Evolutionary conservation across 2,888 invertebrate genomes (phyloP).

Genomic region (Drosophila helvetica): DNA sequence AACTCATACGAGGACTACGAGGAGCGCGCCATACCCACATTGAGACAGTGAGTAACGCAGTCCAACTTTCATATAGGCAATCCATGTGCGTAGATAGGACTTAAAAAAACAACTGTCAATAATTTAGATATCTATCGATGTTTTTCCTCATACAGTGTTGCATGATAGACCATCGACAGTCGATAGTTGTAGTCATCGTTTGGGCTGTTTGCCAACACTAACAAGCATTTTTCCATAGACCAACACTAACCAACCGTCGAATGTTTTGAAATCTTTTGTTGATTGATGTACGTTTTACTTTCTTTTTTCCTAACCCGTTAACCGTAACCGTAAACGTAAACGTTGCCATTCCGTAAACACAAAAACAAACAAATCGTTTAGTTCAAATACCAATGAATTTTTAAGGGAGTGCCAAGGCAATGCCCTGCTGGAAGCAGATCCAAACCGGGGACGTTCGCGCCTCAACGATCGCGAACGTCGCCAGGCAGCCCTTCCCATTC

Average conservation of each 20-base stretch:
- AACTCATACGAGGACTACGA: slow-evolving; percentile 94
- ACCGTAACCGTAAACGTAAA: slow-evolving; percentile 59
- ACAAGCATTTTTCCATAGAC: slow-evolving; percentile 8
- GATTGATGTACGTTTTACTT: slow-evolving; percentile 44
- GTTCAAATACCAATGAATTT: slow-evolving; percentile 93
- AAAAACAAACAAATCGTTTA: slow-evolving; percentile 77
- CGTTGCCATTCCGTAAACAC: slow-evolving; percentile 67
- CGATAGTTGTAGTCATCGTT: slow-evolving; percentile 23
- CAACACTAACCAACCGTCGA: slow-evolving; percentile 46
- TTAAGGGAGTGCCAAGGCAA: slow-evolving; percentile 88
- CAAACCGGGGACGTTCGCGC: slow-evolving; percentile 85
- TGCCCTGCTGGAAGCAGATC: slow-evolving; percentile 84
- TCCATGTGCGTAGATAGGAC: slow-evolving; percentile 17
- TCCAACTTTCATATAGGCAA: slow-evolving; percentile 21
- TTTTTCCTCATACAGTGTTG: slow-evolving; percentile 19
- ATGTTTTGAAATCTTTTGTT: slow-evolving; percentile 41
- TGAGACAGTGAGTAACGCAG: slow-evolving; percentile 89
- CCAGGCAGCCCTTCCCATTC: slow-evolving; percentile 93
- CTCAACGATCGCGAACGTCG: slow-evolving; percentile 92
- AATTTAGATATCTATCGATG: slow-evolving; percentile 13
- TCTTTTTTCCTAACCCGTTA: slow-evolving; percentile 51
- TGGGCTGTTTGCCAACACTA: slow-evolving; percentile 24
- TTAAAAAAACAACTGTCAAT: slow-evolving; percentile 21
- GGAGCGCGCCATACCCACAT: slow-evolving; percentile 92
- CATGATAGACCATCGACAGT: slow-evolving; percentile 15